Evolutionary conservation across 2,797 vertebrate genomes (phyloP), one percentile per base, ranked within the genome.

Genomic region (Sebastes oblongus): DNA sequence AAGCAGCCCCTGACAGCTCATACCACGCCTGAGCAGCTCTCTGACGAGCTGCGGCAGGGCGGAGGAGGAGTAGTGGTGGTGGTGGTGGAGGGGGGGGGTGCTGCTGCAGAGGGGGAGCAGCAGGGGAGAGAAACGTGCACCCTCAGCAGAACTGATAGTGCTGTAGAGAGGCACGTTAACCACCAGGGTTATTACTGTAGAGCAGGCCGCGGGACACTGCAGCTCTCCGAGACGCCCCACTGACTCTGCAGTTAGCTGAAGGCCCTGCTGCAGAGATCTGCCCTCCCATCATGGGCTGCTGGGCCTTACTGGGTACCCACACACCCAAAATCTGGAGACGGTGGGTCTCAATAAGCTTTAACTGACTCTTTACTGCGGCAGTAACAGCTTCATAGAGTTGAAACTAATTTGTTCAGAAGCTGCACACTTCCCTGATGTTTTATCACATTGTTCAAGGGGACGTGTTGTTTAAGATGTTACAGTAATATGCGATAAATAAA

Each of bases 1-100:
- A 95, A 96, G 93, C 94, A 95, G 92, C 93, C 78, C 68, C 90
- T 96, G 96, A 96, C 95, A 96, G 95, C 95, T 96, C 95, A 96
- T 96, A 95, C 94, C 95, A 96, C 91, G 95, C 93, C 93, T 95
- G 95, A 94, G 89, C 93, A 89, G 88, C 90, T 93, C 93, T 88
- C 88, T 94, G 94, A 96, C 86, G 90, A 90, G 91, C 91, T 90
- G 88, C 77, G 70, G 90, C 72, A 78, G 81, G 79, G 75, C 2
- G 29, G 79, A 54, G 58, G 59, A 77, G 66, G 42, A 12, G 72
- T 8, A 42, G 74, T 58, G 50, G 74, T 58, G 58, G 66, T 6
- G 52, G 30, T 25, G 39, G 36, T 6, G 36, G 74, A 39, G 58
- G 46, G 27, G 20, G 27, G 13, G 39, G 42, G 29, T 59, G 69